Conservation (phyloP, 1,140 invertebrate species). For the Sitophilus oryzae region DNA sequence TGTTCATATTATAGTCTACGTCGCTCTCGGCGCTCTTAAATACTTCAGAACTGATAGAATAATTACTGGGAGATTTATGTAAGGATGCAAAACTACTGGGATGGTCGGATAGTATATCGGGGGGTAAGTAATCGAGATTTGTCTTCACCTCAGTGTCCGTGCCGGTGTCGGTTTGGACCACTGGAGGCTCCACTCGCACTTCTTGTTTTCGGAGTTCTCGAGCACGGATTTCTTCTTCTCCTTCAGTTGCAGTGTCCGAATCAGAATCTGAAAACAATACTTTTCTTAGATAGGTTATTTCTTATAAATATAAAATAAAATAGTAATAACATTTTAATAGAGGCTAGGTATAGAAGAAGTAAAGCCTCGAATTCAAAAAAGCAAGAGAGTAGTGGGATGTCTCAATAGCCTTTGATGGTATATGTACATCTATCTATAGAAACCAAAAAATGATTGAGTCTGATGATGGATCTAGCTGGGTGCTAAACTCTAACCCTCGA, state of each 20-base stretch:
- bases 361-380: too few species aligned
- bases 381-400: too few species aligned
- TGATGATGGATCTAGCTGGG: too few species aligned
- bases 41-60: conserved; percentile 33
- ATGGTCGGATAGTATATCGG: conserved; percentile 27
- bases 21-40: conserved; percentile 40
- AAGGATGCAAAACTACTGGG: conserved; percentile 6
- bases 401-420: too few species aligned
- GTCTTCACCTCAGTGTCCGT: conserved; percentile 69
- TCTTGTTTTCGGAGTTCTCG: conserved; percentile 62
- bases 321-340: too few species aligned
- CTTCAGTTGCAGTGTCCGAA: conserved; percentile 66
- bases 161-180: conserved; percentile 60
- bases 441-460: too few species aligned
- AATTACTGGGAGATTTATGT: conserved; percentile 31
- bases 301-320: too few species aligned
- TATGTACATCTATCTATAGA: too few species aligned
- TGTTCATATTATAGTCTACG: conserved; percentile 32
- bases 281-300: too few species aligned
- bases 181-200: conserved; percentile 59
- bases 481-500: too few species aligned
- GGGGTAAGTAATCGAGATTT: conserved; percentile 31
- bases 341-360: too few species aligned
- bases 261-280: conserved; percentile 53
- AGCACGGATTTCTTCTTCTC: conserved; percentile 61